A percentile compares a stretch with the other conserved stretches of the same genome.
Evolutionary conservation across 2,113 vertebrate species (phyloP).

Genomic region (Ctenodactylus gundi): DNA sequence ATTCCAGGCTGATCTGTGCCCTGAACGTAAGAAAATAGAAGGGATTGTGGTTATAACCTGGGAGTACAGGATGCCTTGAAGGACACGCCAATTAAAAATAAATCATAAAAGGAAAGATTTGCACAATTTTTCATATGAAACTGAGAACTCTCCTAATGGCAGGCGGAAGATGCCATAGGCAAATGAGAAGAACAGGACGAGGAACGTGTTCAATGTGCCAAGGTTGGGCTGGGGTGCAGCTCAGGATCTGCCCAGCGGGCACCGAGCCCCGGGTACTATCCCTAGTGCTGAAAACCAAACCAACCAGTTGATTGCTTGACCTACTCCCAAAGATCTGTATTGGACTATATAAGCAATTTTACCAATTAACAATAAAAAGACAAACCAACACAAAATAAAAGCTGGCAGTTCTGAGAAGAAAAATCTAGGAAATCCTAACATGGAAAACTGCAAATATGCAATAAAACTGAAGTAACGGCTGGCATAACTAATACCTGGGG

Average conservation of each 20-base stretch:
- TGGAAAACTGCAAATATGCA: neutral
- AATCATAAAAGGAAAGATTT: neutral
- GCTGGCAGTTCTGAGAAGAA: neutral
- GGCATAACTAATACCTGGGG: neutral
- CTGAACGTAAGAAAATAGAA: neutral
- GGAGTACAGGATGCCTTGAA: neutral
- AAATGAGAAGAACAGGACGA: neutral
- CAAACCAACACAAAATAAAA: neutral
- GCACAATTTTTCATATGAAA: neutral
- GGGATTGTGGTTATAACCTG: neutral
- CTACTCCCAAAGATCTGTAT: neutral
- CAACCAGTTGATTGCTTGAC: too few relatives aligned
- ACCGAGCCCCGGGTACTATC: neutral
- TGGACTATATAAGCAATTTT: neutral
- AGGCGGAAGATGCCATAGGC: neutral
- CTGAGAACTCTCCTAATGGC: neutral
- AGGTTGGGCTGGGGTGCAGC: neutral
- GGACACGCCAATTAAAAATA: neutral
- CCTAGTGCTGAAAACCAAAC: neutral
- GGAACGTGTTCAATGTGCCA: too few relatives aligned
- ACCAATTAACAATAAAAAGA: neutral
- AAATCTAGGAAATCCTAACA: neutral
- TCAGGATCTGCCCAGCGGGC: neutral
- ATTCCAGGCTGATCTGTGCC: neutral
- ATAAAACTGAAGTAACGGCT: neutral